Percentiles rank a stretch among this genome's conserved stretches.
These are phyloP conservation scores for Cephus pygmeus DNA, from an alignment of 2,888 invertebrate species.

Conservation along the genomic window DNA sequence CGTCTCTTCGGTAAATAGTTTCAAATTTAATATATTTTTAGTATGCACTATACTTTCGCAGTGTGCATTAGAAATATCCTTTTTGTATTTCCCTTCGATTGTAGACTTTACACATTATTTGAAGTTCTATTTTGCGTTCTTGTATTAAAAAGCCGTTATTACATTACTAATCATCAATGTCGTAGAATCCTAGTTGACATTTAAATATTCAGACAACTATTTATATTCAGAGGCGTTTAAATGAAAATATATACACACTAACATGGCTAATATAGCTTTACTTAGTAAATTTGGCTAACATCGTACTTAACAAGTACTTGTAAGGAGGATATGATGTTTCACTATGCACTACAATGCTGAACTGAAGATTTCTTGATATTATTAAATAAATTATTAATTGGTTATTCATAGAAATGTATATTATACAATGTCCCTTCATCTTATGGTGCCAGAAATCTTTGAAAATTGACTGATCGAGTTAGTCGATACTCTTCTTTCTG, in stretches of 20 bases:
- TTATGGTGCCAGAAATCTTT: neutral
- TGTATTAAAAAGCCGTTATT: neutral
- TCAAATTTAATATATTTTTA: neutral
- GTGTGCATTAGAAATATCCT: neutral
- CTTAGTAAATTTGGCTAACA: conserved; percentile 20
- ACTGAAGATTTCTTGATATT: conserved; percentile 21
- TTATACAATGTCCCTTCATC: conserved; percentile 8
- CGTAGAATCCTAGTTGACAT: neutral
- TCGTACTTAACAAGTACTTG: conserved; percentile 9
- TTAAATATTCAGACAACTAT: neutral
- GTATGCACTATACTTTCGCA: neutral
- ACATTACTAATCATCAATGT: neutral
- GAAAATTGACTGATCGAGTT: neutral
- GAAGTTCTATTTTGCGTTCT: neutral
- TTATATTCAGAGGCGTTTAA: conserved; percentile 2
- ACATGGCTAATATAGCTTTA: neutral
- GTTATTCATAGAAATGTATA: conserved; percentile 14
- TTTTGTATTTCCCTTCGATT: neutral
- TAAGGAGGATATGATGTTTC: conserved; percentile 7
- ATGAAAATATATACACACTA: neutral
- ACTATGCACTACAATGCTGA: conserved; percentile 14
- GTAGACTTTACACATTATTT: neutral
- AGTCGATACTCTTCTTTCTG: neutral
- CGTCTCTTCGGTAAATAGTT: neutral
- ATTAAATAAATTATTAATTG: conserved; percentile 21